Conservation (phyloP, 2,113 vertebrate genomes). For the Sinocyclocheilus maitianheensis region DNA sequence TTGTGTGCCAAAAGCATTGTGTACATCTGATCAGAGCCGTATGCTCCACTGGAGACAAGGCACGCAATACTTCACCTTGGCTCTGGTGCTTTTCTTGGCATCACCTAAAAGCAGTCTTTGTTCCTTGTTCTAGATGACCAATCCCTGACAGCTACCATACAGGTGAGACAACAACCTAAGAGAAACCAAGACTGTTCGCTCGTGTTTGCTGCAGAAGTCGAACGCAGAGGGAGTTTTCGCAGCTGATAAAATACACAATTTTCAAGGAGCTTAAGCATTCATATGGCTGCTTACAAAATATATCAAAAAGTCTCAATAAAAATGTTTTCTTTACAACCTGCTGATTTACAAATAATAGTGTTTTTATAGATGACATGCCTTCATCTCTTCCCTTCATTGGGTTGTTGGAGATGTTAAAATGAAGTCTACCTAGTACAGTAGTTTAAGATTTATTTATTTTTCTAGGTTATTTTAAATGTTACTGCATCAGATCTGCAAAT, state of each 20-base stretch:
- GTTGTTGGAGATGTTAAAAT: not conserved
- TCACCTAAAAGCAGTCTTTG: constrained; percentile 51
- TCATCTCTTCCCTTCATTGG: not conserved
- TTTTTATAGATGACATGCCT: not conserved
- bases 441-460: no score
- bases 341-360: constrained; percentile 1
- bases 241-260: not conserved
- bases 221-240: not conserved
- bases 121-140: constrained; percentile 50
- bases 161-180: constrained; percentile 50
- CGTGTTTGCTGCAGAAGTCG: not conserved
- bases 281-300: not conserved
- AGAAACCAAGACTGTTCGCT: not conserved
- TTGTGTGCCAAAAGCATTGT: constrained; percentile 26
- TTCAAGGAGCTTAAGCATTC: not conserved
- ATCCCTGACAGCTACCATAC: constrained; percentile 45
- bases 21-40: constrained; percentile 43
- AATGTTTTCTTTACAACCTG: not conserved
- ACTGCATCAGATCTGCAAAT: no score
- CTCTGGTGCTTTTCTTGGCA: constrained; percentile 51
- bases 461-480: no score
- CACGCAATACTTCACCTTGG: constrained; percentile 48
- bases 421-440: not conserved
- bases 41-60: constrained; percentile 41
- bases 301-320: not conserved